A percentile compares a stretch with the other conserved stretches of the same genome.
Evolutionary conservation across 2,797 vertebrate species (phyloP).

Genomic region (Danio tinwini): DNA sequence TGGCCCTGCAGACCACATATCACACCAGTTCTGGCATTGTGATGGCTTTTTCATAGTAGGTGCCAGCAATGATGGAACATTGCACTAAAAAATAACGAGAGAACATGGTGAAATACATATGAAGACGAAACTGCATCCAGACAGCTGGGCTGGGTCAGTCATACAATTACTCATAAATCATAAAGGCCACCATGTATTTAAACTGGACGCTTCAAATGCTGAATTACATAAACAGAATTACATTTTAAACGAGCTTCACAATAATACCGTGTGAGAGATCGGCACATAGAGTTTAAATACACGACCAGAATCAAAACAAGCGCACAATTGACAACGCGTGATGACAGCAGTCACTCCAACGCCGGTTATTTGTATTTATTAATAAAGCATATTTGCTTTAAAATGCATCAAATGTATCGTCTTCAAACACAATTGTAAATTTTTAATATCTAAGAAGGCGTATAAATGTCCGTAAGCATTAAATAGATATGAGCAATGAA

Average conservation of each 20-base stretch:
- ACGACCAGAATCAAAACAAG: slow-evolving; percentile 39
- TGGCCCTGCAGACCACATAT: background rate
- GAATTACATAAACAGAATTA: background rate
- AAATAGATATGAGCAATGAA: background rate
- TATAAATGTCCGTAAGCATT: background rate
- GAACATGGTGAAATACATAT: background rate
- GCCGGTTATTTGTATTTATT: background rate
- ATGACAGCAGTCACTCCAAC: slow-evolving; percentile 31
- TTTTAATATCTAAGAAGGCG: background rate
- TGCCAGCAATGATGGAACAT: background rate
- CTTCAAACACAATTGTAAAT: background rate
- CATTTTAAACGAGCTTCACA: background rate
- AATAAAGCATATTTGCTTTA: background rate
- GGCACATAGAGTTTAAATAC: slow-evolving; percentile 25
- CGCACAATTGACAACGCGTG: slow-evolving; percentile 15
- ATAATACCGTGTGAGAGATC: background rate
- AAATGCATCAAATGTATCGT: background rate
- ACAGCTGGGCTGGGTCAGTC: slow-evolving; percentile 41
- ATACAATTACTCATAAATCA: slow-evolving; percentile 30
- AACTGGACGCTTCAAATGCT: background rate
- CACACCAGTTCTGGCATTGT: background rate
- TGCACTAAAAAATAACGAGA: background rate
- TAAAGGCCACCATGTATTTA: background rate
- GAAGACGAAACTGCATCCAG: slow-evolving; percentile 8
- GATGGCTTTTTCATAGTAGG: background rate